Evolutionary conservation across 2,797 vertebrate species (phyloP), one percentile per base, ranked within the genome.

Genomic region (Myotis vivesi): DNA sequence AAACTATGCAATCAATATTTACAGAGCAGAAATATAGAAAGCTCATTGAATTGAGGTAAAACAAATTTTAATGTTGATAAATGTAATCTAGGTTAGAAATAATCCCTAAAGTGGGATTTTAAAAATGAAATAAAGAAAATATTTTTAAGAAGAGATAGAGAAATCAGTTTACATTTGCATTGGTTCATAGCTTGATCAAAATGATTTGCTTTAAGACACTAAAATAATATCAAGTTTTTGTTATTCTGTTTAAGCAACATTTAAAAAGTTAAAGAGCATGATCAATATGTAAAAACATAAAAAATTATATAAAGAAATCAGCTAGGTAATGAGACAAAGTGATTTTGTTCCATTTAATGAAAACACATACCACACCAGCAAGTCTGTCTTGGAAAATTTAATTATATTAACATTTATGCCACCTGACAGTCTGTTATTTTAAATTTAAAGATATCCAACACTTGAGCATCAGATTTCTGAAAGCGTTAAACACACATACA

Each of bases 81-180:
- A 82, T 89, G 49, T 59, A 79, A 33, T 55, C 25, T 44, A 82
- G 12, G 23, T 12, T 82, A 64, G 5, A 66, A 53, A 72, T 9
- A 72, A 15, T 77, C 33, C 20, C 17, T 92, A 5, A 53, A 41
- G 4, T 55, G 69, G 12, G 5, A 3, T 33, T 17, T 89, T 89
- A 84, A 95, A 95, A 88, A 44, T 19, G 9, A 87, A 77, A 11
- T 73, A 80, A 85, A 84, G 75, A 72, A 82, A 72, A 83, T 68
- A 62, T 46, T 49, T 80, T 91, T 51, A 75, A 64, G 77, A 75
- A 33, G 8, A 8, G 3, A 62, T 55, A 85, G 19, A 38, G 44
- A 85, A 91, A 92, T 82, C 62, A 55, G 3, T 81, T 94, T 71
- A 55, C 11, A 30, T 62, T 84, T 30, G 0, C 30, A 59, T 7